phyloP scores from a whole-genome alignment of 2,888 invertebrate genomes.

The Tenthredo distinguenda region DNA sequence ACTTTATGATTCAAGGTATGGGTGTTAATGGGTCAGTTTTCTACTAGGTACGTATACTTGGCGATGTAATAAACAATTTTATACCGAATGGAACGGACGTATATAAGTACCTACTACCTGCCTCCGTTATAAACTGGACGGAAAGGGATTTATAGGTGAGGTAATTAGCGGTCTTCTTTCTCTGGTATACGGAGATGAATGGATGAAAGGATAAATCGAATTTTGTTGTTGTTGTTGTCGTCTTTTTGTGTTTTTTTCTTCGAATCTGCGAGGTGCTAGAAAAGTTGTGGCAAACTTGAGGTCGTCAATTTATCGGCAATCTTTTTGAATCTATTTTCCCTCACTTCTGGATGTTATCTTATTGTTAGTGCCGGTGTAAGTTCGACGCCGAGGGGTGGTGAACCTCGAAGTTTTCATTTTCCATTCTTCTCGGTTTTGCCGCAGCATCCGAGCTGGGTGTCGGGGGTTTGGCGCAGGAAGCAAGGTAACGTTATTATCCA shows the following conservation, averaged over 20 bases:
- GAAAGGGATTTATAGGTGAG: background rate
- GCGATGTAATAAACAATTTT: background rate
- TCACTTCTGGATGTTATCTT: background rate
- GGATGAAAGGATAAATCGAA: background rate
- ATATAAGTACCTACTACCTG: background rate
- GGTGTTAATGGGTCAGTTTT: background rate
- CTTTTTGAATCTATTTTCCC: background rate
- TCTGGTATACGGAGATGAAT: background rate
- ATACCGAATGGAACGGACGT: background rate
- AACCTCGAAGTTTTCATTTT: background rate
- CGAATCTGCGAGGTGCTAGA: background rate
- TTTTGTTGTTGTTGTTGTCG: background rate
- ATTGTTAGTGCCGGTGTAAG: background rate
- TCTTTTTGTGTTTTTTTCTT: background rate
- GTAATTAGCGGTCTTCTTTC: background rate
- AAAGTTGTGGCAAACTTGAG: background rate
- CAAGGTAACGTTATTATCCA: slow-evolving; percentile 26
- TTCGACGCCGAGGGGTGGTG: background rate
- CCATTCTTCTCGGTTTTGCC: slow-evolving; percentile 4
- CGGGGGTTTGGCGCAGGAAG: background rate
- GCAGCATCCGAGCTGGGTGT: background rate
- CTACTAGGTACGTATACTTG: background rate
- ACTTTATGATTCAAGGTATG: background rate
- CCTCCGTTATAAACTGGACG: background rate
- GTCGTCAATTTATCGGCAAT: background rate